Conservation (phyloP, 2,888 invertebrate genomes). For the Apamea epomidion region DNA sequence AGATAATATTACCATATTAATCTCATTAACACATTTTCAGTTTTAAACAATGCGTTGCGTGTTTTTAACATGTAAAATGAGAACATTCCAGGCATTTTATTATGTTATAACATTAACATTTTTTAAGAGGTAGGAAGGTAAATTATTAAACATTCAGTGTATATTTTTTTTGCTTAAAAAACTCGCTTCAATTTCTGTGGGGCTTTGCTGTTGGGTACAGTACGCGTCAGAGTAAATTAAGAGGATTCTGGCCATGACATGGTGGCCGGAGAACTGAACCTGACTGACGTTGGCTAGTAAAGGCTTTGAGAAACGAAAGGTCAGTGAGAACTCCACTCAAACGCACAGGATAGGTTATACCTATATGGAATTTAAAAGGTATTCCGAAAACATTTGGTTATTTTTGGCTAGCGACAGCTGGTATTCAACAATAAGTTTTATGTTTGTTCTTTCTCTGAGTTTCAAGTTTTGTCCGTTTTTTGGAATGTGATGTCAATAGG, state of each 20-base stretch:
- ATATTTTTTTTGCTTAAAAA: slow-evolving; percentile 24
- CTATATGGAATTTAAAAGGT: slow-evolving; percentile 1
- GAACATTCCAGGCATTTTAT: slow-evolving; percentile 33
- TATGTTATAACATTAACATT: slow-evolving; percentile 34
- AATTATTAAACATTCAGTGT: slow-evolving; percentile 37
- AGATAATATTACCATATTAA: slow-evolving; percentile 58
- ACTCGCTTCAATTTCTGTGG: slow-evolving; percentile 11
- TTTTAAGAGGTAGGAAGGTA: slow-evolving; percentile 25
- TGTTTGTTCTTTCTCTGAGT: background rate
- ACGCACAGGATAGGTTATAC: background rate
- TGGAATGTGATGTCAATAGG: background rate
- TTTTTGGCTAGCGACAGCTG: background rate
- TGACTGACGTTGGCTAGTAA: background rate
- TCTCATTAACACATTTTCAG: slow-evolving; percentile 53
- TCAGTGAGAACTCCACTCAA: slow-evolving; percentile 13
- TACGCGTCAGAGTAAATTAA: slow-evolving; percentile 23
- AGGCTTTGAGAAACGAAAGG: slow-evolving; percentile 20
- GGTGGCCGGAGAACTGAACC: background rate
- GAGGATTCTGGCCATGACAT: slow-evolving; percentile 10
- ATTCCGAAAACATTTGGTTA: slow-evolving; percentile 9
- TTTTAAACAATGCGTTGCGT: slow-evolving; percentile 39
- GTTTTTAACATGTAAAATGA: slow-evolving; percentile 36
- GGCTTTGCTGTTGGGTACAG: background rate
- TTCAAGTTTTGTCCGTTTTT: background rate
- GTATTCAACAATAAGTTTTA: background rate